Evolutionary conservation across 2,888 invertebrate genomes (phyloP), one percentile per base, ranked within the genome.

Genomic region (Hylaea fasciaria): DNA sequence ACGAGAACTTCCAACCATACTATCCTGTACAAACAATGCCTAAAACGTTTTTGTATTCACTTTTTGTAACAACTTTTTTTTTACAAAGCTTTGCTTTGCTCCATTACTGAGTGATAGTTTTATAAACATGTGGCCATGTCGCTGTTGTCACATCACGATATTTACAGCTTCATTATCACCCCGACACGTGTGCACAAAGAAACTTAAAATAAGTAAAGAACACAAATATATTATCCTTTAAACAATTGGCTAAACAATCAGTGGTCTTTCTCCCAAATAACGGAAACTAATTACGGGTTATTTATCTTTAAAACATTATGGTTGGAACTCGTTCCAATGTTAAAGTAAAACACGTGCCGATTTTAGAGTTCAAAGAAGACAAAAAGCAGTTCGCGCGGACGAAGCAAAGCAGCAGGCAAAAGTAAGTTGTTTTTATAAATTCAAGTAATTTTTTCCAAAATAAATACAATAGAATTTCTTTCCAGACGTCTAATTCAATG

Each of bases 51-150:
- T 2, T 11, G n/a, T n/a, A n/a, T n/a, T n/a, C n/a, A n/a, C n/a
- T n/a, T n/a, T n/a, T n/a, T n/a, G n/a, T n/a, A n/a, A n/a, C n/a
- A n/a, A n/a, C n/a, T n/a, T n/a, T 11, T 49, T 48, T 37, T 11
- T 16, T 12, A 44, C 39, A 14, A 28, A 47, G 44, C 45, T 45
- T 47, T 58, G 32, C 52, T 40, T 3, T 22, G 22, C 2, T 37
- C 11, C 12, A n/a, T 56, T 43, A 28, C 50, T 48, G 37, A 22
- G 53, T 9, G 58, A 66, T 46, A 61, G 68, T 68, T 68, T 57
- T 40, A 58, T 66, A 32, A 62, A 60, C 66, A 69, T 62, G 61
- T 66, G 68, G 63, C 32, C 12, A 12, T 48, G 11, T n/a, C 0
- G 0, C 43, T 32, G 2, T 13, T 35, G 35, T 35, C 53, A n/a